A percentile compares a stretch with the other conserved stretches of the same genome.
These are phyloP conservation scores for Clarias magur DNA, from an alignment of 2,113 vertebrate genomes.

Conservation along the genomic window DNA sequence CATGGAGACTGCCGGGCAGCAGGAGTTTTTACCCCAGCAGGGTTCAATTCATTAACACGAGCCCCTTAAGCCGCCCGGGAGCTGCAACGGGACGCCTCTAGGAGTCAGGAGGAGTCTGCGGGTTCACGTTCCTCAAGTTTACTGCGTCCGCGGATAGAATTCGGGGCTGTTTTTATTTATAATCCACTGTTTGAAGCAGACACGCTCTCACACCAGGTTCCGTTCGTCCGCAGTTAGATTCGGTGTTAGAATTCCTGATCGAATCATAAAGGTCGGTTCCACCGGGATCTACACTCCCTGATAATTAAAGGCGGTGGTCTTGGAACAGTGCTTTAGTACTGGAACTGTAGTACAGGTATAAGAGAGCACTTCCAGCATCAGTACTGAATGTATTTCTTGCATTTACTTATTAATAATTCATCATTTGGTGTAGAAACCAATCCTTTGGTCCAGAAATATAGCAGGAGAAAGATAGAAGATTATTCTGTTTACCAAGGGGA, in stretches of 20 bases:
- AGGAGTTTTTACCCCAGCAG: conserved; percentile 35
- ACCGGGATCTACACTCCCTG: not conserved
- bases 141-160: not conserved
- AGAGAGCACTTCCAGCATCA: not conserved
- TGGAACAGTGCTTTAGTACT: not conserved
- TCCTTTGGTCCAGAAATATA: not conserved
- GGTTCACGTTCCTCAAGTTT: not conserved
- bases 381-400: not conserved
- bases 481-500: not conserved
- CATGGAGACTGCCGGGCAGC: conserved; percentile 46
- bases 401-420: not conserved
- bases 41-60: conserved; percentile 42
- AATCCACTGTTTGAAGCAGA: not conserved
- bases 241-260: not conserved
- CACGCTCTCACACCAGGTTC: not conserved
- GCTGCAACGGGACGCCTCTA: conserved; percentile 23
- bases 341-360: not conserved
- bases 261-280: not conserved
- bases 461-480: not conserved
- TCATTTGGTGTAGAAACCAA: not conserved
- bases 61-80: conserved; percentile 35
- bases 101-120: not conserved
- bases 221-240: not conserved
- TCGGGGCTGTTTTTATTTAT: not conserved
- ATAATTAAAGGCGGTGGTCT: not conserved